Evolutionary conservation across 1,140 invertebrate species (phyloP).

Genomic region (Thaumetopoea pityocampa): DNA sequence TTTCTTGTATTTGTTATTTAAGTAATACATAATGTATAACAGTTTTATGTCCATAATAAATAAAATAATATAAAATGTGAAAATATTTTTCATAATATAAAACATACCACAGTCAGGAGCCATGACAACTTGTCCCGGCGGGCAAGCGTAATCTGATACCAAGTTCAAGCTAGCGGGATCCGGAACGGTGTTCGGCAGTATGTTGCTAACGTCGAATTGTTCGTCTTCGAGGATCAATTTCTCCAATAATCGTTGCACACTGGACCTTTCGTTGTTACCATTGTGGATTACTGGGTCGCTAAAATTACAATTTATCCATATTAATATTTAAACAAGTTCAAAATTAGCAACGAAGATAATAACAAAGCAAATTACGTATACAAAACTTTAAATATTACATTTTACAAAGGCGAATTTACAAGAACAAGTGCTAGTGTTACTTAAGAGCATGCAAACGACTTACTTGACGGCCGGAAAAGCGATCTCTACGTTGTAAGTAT

Average conservation of each 20-base stretch:
- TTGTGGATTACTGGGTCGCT: conserved; percentile 93
- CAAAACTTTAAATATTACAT: conserved; percentile 3
- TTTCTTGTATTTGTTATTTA: too few relatives aligned
- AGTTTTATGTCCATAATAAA: too few relatives aligned
- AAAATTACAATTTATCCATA: conserved; percentile 26
- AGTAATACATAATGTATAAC: too few relatives aligned
- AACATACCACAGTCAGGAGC: conserved; percentile 90
- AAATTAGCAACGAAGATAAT: too few relatives aligned
- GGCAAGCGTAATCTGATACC: conserved; percentile 94
- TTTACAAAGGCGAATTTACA: conserved; percentile 4
- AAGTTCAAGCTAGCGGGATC: conserved; percentile 92
- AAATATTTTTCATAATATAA: not conserved
- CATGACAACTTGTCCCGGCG: conserved; percentile 93
- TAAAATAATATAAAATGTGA: not conserved
- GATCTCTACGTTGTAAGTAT: conserved; percentile 93
- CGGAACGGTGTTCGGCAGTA: conserved; percentile 94
- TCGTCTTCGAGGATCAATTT: conserved; percentile 93
- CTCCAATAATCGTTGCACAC: conserved; percentile 88
- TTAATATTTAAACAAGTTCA: not conserved
- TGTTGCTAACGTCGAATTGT: conserved; percentile 94
- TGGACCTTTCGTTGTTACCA: conserved; percentile 90
- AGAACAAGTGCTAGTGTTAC: conserved; percentile 34
- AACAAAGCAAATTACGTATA: too few relatives aligned
- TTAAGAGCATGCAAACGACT: conserved; percentile 77
- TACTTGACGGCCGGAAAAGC: conserved; percentile 94